Percentiles rank a stretch among this genome's conserved stretches.
Conservation (phyloP, 2,113 vertebrate species). For the Sakesphorus luctuosus region DNA sequence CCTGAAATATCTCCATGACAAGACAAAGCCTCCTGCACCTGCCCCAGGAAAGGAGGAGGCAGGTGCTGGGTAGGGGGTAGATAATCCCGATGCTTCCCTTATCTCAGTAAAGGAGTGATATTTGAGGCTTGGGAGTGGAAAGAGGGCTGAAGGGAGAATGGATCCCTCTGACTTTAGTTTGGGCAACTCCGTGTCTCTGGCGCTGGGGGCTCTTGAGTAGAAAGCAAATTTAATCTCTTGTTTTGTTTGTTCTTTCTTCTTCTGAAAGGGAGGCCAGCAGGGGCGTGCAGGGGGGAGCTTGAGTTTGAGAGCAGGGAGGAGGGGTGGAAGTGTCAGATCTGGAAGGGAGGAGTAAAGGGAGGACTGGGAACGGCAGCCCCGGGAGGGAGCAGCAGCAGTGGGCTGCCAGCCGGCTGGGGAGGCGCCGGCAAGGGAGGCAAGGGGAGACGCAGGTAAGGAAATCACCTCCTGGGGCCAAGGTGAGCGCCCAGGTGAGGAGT, state of each 20-base stretch:
- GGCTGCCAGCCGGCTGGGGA: neutral
- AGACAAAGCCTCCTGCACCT: neutral
- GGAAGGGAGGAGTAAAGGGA: constrained; percentile 58
- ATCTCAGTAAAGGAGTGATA: neutral
- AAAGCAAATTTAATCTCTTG: constrained; percentile 62
- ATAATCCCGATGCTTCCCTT: neutral
- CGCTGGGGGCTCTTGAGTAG: constrained; percentile 37
- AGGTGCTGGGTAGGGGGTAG: neutral
- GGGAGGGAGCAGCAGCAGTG: neutral
- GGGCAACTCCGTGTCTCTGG: neutral
- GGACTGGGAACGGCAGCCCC: neutral
- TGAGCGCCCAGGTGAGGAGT: neutral
- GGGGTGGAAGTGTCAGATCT: constrained; percentile 46
- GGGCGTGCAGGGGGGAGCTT: neutral
- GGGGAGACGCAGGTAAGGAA: constrained; percentile 25
- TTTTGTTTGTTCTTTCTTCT: constrained; percentile 63
- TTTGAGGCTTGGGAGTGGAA: neutral
- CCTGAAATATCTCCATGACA: neutral
- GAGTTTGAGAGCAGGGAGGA: neutral
- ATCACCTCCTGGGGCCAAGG: neutral
- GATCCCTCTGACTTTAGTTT: neutral
- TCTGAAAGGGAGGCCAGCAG: constrained; percentile 9
- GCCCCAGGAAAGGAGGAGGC: neutral
- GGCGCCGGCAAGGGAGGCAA: neutral
- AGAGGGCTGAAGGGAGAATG: neutral